phyloP scores from a whole-genome alignment of 2,113 vertebrate genomes.

The Petrocephalus microphthalmus region DNA sequence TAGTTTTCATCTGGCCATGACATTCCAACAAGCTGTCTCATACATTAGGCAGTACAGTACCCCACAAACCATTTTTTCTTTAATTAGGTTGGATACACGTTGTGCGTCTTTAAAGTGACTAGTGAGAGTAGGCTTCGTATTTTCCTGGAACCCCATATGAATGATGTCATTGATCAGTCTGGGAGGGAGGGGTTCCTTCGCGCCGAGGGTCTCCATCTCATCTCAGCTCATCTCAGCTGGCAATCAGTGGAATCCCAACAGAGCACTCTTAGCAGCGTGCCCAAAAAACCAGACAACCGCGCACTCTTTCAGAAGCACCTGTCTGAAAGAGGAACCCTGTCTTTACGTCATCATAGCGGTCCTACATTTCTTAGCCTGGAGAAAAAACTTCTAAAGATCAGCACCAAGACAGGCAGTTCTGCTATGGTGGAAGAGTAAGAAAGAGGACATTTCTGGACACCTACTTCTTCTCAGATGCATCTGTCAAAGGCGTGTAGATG shows the following conservation, averaged over 20 bases:
- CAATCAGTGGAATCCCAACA: not conserved
- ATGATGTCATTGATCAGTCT: not conserved
- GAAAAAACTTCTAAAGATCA: not conserved
- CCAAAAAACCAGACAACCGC: not conserved
- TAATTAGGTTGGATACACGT: not conserved
- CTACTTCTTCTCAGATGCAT: not conserved
- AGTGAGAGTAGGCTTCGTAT: not conserved
- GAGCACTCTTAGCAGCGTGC: not conserved
- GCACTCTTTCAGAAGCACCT: not conserved
- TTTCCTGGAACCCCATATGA: not conserved
- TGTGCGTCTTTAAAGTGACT: not conserved
- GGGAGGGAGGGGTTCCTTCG: not conserved
- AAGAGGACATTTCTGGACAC: conserved; percentile 1
- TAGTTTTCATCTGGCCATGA: not conserved
- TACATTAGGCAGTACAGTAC: not conserved
- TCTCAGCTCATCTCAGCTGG: not conserved
- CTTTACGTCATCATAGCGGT: not conserved
- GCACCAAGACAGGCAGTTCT: not conserved
- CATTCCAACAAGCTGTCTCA: not conserved
- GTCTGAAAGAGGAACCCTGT: not conserved
- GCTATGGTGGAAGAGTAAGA: not conserved
- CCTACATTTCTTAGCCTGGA: not conserved
- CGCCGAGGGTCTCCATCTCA: not conserved
- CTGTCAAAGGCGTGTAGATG: not conserved
- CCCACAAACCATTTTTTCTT: not conserved